Evolutionary conservation across 2,797 vertebrate genomes (phyloP).

Genomic region (Micrastur ruficollis): DNA sequence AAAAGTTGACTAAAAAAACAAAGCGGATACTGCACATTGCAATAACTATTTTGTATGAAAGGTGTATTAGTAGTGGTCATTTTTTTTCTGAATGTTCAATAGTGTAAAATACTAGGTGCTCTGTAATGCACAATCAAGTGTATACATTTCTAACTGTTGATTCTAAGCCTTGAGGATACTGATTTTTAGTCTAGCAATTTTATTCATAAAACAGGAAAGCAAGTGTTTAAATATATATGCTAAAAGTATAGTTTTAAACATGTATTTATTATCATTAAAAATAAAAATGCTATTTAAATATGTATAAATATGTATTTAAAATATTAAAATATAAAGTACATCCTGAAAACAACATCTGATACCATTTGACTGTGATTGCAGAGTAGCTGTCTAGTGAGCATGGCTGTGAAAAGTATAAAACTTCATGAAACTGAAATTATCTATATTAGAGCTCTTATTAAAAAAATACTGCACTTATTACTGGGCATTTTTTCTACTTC

Average conservation of each 20-base stretch:
- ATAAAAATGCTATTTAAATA: neutral
- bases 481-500: neutral
- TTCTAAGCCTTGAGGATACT: neutral
- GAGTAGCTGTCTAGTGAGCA: neutral
- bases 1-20: neutral
- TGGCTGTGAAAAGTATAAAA: neutral
- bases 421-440: neutral
- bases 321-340: neutral
- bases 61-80: neutral
- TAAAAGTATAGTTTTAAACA: neutral
- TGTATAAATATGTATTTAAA: neutral
- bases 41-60: neutral
- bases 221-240: neutral
- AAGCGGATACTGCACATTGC: neutral
- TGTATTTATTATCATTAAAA: neutral
- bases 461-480: neutral
- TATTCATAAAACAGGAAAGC: neutral
- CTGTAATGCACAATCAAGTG: neutral
- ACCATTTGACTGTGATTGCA: neutral
- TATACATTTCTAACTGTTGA: neutral
- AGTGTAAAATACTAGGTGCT: neutral
- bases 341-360: neutral
- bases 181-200: neutral
- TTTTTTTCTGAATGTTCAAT: neutral
- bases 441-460: neutral